Evolutionary conservation across 2,888 invertebrate species (phyloP).

Genomic region (Philereme transversata): DNA sequence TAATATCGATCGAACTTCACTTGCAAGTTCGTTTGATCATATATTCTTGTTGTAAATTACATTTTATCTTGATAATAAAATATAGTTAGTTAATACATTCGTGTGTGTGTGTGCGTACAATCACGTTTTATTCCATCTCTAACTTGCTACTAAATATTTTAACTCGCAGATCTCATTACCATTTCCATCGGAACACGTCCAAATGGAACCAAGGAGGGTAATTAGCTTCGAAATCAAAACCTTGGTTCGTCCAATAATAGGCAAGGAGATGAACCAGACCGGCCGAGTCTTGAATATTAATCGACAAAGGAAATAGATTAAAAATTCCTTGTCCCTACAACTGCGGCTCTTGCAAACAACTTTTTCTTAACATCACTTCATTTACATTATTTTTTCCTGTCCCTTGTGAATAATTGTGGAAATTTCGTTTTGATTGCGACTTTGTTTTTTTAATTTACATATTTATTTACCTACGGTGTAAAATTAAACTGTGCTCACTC

Average conservation of each 20-base stretch:
- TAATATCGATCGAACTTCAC: too few species aligned
- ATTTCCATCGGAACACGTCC: conserved; percentile 35
- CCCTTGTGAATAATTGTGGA: conserved; percentile 80
- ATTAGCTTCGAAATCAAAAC: conserved; percentile 80
- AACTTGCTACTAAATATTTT: conserved; percentile 11
- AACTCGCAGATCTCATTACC: conserved; percentile 28
- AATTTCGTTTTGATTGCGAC: conserved; percentile 63
- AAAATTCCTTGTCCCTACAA: conserved; percentile 72
- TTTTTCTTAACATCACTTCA: conserved; percentile 78
- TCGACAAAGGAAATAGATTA: conserved; percentile 84
- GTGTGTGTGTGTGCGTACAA: not conserved
- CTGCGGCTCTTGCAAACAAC: conserved; percentile 73
- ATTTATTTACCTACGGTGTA: not conserved
- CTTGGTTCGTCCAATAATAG: conserved; percentile 72
- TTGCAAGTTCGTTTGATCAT: too few species aligned
- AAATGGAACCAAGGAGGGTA: conserved; percentile 66
- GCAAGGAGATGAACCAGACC: conserved; percentile 84
- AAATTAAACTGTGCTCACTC: not conserved
- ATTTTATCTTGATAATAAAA: too few species aligned
- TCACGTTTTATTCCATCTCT: not conserved
- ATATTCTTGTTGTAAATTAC: too few species aligned
- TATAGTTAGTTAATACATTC: too few species aligned
- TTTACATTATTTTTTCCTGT: conserved; percentile 78
- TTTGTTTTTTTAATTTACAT: conserved; percentile 37
- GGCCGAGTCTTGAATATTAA: conserved; percentile 82